Conservation (phyloP, 2,888 invertebrate species). For the Stegana nigrithorax region DNA sequence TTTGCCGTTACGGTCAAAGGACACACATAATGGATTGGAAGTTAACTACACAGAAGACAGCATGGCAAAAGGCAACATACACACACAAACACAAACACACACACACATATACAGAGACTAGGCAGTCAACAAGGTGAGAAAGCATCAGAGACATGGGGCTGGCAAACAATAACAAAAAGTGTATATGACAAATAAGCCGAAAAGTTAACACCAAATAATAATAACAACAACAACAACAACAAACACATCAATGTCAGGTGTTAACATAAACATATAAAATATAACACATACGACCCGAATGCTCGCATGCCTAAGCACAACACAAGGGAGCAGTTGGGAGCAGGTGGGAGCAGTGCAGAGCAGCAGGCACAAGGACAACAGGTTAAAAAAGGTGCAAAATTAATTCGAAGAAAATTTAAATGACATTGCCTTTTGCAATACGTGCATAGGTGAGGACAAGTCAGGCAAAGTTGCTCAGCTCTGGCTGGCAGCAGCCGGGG, state of each 20-base stretch:
- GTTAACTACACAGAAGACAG: constrained; percentile 32
- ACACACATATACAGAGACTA: constrained; percentile 10
- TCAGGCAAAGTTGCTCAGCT: no score
- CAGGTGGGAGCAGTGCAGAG: no score
- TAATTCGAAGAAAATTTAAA: constrained; percentile 42
- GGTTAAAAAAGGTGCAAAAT: constrained; percentile 28
- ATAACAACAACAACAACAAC: not conserved
- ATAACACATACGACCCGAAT: constrained; percentile 28
- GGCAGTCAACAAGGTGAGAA: not conserved
- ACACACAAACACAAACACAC: constrained; percentile 9
- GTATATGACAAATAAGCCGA: constrained; percentile 26
- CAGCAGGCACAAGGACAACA: constrained; percentile 23
- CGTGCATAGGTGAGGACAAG: no score
- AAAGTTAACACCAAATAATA: constrained; percentile 32
- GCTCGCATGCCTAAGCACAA: no score
- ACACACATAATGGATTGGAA: constrained; percentile 53
- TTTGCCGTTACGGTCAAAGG: constrained; percentile 51
- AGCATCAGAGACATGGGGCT: no score
- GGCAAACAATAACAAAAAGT: not conserved
- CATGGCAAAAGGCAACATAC: constrained; percentile 31
- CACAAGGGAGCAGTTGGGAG: not conserved
- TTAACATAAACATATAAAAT: constrained; percentile 11
- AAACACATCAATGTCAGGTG: not conserved
- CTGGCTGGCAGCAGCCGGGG: no score
- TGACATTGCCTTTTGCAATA: constrained; percentile 27